Evolutionary conservation across 2,113 vertebrate species (phyloP), one percentile per base, ranked within the genome.

Genomic region (Paratilapia polleni): DNA sequence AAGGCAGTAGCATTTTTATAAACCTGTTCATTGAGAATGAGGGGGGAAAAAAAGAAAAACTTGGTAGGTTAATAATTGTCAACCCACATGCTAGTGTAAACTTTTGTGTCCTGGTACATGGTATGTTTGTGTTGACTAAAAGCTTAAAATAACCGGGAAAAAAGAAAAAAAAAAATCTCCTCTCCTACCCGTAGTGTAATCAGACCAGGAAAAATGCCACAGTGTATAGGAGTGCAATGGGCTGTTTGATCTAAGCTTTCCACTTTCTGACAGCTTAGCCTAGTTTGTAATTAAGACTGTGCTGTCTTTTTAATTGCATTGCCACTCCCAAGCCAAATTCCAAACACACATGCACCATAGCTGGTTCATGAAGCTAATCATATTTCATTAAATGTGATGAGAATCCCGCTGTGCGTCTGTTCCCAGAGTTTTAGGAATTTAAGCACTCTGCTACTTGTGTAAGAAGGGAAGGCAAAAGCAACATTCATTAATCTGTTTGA

Each of bases 391-490:
- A 88, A 91, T 91, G 86, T 83, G 82, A 90, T 95, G 95, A 94
- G 95, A 96, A 94, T 91, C 79, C 63, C 68, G 22, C 70, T 28
- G 28, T 3, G 59, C 36, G 80, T 89, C 87, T 89, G 90, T 95
- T 96, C 94, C 95, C 95, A 95, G 91, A 90, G 78, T 75, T 89
- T 89, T 77, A 83, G 92, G 88, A 94, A 95, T 95, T 87, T 86
- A 79, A 91, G 77, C 70, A 84, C 64, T 88, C 76, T 76, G 77
- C 36, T 84, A 63, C 85, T 89, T 78, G 41, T 78, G 56, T 83
- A 87, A 78, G 82, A 77, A 81, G 60, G 22, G 61, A 85, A 5
- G 12, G 60, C 34, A 56, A 80, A 87, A 77, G 74, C 43, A 38
- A 12, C 80, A 63, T 87, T 90, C 31, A 70, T 88, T 87, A 88